Evolutionary conservation across 2,797 vertebrate species (phyloP).

Genomic region (Hozukius guyotensis): DNA sequence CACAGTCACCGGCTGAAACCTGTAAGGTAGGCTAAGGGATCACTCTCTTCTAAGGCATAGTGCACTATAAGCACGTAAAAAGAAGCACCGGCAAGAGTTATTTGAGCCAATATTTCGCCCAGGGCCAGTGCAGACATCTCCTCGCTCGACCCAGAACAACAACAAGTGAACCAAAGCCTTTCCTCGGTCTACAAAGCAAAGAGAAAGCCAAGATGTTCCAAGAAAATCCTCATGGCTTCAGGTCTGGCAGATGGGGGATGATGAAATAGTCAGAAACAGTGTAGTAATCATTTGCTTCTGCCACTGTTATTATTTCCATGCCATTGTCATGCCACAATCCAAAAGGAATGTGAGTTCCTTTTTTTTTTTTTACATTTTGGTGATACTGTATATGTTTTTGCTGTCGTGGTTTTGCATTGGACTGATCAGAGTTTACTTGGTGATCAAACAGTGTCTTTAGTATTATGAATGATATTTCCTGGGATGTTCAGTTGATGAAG

Average conservation of each 20-base stretch:
- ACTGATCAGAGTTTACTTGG: background rate
- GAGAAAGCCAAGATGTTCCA: conserved; percentile 42
- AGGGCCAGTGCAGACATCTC: conserved; percentile 42
- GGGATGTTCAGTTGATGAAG: background rate
- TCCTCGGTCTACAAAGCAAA: conserved; percentile 42
- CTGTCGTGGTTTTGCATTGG: background rate
- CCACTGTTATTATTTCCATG: conserved; percentile 11
- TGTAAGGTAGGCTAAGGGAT: background rate
- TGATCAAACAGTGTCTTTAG: background rate
- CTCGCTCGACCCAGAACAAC: conserved; percentile 38
- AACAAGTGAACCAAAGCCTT: conserved; percentile 39
- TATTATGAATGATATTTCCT: background rate
- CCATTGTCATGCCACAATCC: conserved; percentile 28
- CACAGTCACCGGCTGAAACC: background rate
- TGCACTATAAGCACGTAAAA: conserved; percentile 7
- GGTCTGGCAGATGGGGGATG: conserved; percentile 52
- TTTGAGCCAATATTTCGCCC: conserved; percentile 49
- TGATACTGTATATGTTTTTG: background rate
- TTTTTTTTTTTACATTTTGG: background rate
- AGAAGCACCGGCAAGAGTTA: conserved; percentile 19
- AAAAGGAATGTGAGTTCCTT: background rate
- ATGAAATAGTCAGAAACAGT: conserved; percentile 64
- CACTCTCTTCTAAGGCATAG: background rate
- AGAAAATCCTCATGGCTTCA: conserved; percentile 59
- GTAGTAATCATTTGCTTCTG: conserved; percentile 28